A percentile compares a stretch with the other conserved stretches of the same genome.
Evolutionary conservation across 2,888 invertebrate species (phyloP).

Genomic region (Conus canariensis): DNA sequence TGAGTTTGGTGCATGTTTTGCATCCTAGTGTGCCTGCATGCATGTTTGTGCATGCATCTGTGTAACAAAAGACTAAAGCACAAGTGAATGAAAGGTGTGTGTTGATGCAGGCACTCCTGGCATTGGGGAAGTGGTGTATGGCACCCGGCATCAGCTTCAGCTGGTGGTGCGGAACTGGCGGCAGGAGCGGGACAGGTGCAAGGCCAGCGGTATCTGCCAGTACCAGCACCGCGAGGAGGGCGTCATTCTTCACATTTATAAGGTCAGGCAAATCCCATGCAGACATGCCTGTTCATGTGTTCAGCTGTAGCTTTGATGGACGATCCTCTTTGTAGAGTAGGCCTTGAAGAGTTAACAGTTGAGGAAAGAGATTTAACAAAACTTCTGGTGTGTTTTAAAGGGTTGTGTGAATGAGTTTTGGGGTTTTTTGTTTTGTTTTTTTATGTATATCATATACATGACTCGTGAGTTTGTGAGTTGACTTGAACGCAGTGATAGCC

Average conservation of each 20-base stretch:
- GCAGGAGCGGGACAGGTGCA: slow-evolving; percentile 52
- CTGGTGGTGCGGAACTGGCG: slow-evolving; percentile 54
- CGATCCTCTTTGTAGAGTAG: too few species aligned
- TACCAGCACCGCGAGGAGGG: slow-evolving; percentile 67
- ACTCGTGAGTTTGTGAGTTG: too few species aligned
- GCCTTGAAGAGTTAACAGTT: too few species aligned
- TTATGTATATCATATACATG: too few species aligned
- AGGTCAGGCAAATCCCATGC: slow-evolving; percentile 51
- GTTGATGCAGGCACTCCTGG: slow-evolving; percentile 47
- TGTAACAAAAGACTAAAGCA: not conserved
- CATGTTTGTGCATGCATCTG: not conserved
- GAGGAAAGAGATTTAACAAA: too few species aligned
- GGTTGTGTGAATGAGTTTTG: too few species aligned
- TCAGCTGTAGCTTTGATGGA: too few species aligned
- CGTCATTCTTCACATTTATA: slow-evolving; percentile 61
- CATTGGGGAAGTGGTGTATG: slow-evolving; percentile 68
- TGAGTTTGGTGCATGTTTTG: not conserved
- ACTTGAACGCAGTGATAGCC: too few species aligned
- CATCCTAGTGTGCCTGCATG: not conserved
- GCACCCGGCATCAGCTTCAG: slow-evolving; percentile 55
- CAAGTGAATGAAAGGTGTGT: not conserved
- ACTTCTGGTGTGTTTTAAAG: too few species aligned
- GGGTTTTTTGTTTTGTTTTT: too few species aligned
- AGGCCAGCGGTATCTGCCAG: slow-evolving; percentile 50
- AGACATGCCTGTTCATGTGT: not conserved